These are phyloP conservation scores for Zophobas atratus DNA, from an alignment of 1,140 invertebrate genomes.

Conservation along the genomic window DNA sequence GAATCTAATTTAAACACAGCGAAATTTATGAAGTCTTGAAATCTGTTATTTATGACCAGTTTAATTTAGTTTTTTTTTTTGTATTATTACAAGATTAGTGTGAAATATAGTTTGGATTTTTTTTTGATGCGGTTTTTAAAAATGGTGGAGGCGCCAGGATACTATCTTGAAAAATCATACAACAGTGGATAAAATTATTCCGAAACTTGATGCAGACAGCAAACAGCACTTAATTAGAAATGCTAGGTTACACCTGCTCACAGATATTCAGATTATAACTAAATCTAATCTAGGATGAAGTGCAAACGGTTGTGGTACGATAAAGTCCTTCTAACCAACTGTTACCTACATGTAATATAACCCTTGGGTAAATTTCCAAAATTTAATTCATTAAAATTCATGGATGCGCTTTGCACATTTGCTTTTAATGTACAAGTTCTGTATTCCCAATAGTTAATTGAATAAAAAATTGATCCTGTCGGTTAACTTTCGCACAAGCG, in stretches of 20 bases:
- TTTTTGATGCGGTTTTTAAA: neutral
- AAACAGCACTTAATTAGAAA: neutral
- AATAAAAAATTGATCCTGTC: no score
- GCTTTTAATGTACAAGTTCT: neutral
- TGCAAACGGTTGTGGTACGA: slow-evolving; percentile 3
- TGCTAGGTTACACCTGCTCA: neutral
- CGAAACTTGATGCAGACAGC: neutral
- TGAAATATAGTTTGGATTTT: neutral
- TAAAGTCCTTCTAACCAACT: slow-evolving; percentile 3
- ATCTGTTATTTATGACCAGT: no score
- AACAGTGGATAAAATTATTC: neutral
- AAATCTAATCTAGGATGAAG: slow-evolving; percentile 4
- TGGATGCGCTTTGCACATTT: neutral
- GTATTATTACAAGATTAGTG: neutral
- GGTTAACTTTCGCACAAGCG: no score
- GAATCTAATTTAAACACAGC: no score
- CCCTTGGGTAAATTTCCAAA: neutral
- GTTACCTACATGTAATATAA: slow-evolving; percentile 12
- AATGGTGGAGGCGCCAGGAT: neutral
- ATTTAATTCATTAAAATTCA: slow-evolving; percentile 15
- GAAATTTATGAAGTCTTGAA: no score
- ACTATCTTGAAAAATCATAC: neutral
- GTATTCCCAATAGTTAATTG: no score
- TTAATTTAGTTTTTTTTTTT: no score
- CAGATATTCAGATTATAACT: slow-evolving; percentile 3